Evolutionary conservation across 2,113 vertebrate genomes (phyloP).

Genomic region (Pedetes capensis): DNA sequence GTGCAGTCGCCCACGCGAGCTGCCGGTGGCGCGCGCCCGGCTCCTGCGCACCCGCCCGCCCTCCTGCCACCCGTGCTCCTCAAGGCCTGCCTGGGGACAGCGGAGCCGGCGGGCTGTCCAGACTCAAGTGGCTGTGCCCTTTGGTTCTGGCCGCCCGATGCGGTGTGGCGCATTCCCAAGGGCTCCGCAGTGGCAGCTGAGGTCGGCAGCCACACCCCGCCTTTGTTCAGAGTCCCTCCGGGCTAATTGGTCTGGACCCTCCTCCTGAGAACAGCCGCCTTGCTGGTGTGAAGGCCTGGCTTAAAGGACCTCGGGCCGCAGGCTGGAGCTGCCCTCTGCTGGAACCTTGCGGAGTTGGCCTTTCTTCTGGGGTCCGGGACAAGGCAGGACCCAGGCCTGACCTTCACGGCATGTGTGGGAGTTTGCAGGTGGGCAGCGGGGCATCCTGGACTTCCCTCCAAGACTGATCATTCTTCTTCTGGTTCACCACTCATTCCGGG

Average conservation of each 20-base stretch:
- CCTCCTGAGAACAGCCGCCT: background rate
- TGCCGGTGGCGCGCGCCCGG: background rate
- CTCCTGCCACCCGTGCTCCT: accelerated
- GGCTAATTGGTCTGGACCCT: background rate
- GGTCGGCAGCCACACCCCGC: no score
- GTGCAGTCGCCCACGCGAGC: background rate
- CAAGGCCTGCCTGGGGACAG: background rate
- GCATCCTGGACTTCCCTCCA: no score
- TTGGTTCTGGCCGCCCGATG: background rate
- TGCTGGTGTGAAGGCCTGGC: background rate
- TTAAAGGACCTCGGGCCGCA: background rate
- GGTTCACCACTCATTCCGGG: background rate
- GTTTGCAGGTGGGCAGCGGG: background rate
- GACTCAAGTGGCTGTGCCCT: background rate
- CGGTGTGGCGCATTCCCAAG: no score
- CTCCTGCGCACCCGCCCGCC: background rate
- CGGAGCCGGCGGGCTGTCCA: background rate
- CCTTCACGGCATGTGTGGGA: background rate
- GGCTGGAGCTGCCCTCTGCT: background rate
- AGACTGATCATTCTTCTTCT: background rate
- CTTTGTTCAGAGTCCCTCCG: no score
- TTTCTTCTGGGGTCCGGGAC: background rate
- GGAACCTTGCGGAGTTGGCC: background rate
- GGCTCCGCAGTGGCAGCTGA: no score
- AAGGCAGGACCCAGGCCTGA: background rate